These are phyloP conservation scores for Ganaspis brasiliensis DNA, from an alignment of 2,888 invertebrate species.

Conservation along the genomic window DNA sequence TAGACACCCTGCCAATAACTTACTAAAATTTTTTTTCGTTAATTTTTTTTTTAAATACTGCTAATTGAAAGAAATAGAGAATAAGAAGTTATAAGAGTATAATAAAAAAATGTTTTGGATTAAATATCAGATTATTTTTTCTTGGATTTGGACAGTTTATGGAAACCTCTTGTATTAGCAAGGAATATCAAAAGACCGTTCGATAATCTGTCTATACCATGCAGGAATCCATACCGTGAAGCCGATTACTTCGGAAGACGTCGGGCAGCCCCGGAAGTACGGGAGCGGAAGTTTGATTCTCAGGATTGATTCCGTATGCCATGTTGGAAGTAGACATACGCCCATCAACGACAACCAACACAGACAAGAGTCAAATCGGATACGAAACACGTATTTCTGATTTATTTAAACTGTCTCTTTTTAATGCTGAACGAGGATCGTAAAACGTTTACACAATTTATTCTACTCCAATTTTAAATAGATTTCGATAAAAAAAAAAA, in stretches of 20 bases:
- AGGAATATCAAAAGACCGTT: constrained; percentile 35
- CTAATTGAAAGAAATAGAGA: no score
- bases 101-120: no score
- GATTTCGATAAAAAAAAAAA: no score
- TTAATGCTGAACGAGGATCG: neutral
- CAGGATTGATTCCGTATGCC: constrained; percentile 76
- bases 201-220: constrained; percentile 39
- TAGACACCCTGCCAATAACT: no score
- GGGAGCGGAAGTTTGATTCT: constrained; percentile 75
- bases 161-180: neutral
- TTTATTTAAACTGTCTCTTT: neutral
- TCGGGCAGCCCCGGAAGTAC: constrained; percentile 66
- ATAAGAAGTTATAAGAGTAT: no score
- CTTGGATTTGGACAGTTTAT: neutral
- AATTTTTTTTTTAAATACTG: no score
- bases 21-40: no score
- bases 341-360: constrained; percentile 61
- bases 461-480: no score
- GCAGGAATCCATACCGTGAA: constrained; percentile 34
- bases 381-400: constrained; percentile 55
- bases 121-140: neutral
- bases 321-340: constrained; percentile 67
- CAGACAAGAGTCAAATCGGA: constrained; percentile 59
- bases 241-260: constrained; percentile 41
- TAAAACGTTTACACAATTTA: constrained; percentile 14